These are phyloP conservation scores for Stictonetta naevosa DNA, from an alignment of 2,113 vertebrate genomes.

Conservation along the genomic window DNA sequence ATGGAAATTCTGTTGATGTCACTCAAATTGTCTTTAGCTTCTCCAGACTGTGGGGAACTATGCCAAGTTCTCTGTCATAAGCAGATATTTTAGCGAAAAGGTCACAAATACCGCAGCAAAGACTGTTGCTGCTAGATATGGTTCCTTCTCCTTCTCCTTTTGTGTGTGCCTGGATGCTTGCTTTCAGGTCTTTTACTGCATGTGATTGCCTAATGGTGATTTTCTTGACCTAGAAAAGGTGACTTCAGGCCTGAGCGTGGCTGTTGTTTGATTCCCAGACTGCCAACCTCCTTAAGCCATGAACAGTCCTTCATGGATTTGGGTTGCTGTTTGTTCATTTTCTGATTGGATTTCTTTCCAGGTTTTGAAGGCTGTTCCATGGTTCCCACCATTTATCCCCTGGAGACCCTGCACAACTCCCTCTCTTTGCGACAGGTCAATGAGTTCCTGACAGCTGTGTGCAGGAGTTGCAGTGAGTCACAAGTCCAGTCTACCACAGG, in stretches of 20 bases:
- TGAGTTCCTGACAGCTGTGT: conserved; percentile 88
- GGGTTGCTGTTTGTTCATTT: conserved; percentile 14
- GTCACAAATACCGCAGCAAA: background rate
- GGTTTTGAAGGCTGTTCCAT: conserved; percentile 99
- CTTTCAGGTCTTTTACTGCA: conserved; percentile 52
- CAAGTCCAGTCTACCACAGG: conserved; percentile 87
- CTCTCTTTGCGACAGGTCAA: conserved; percentile 95
- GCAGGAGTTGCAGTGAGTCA: conserved; percentile 83
- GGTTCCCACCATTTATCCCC: conserved; percentile 97
- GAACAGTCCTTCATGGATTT: background rate
- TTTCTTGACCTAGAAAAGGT: background rate
- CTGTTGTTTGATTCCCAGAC: conserved; percentile 3
- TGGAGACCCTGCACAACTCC: conserved; percentile 98
- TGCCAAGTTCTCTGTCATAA: background rate
- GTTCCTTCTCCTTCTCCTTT: background rate
- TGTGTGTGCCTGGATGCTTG: conserved; percentile 1
- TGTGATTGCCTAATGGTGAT: background rate
- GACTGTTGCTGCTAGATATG: background rate
- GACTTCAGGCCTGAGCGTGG: conserved; percentile 1
- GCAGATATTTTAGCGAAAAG: background rate
- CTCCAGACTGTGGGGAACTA: background rate
- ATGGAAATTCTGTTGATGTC: background rate
- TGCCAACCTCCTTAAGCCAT: background rate
- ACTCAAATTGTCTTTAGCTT: background rate
- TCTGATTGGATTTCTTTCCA: conserved; percentile 76